These are phyloP conservation scores for Sebastes aleutianus DNA, from an alignment of 2,797 vertebrate species.

Conservation along the genomic window DNA sequence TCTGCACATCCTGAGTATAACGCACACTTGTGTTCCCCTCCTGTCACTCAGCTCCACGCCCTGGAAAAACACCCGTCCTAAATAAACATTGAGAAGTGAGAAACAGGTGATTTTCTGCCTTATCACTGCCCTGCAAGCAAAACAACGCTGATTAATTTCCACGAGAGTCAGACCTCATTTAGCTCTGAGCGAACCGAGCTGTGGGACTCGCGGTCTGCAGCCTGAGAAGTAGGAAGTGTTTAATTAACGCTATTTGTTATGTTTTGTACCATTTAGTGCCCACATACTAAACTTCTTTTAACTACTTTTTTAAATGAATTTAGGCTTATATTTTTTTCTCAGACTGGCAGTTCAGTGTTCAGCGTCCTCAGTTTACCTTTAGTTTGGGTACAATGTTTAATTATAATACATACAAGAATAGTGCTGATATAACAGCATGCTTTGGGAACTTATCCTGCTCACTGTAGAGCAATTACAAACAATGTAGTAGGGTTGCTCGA, in stretches of 20 bases:
- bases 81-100: neutral
- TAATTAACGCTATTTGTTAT: constrained; percentile 12
- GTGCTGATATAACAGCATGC: neutral
- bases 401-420: neutral
- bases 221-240: neutral
- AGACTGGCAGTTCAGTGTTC: neutral
- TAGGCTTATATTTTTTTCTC: neutral
- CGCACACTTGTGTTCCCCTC: neutral
- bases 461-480: neutral
- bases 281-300: neutral
- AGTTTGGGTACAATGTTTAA: neutral
- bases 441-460: neutral
- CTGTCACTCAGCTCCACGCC: neutral
- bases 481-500: neutral
- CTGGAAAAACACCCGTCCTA: neutral
- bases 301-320: too few relatives aligned
- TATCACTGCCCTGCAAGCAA: constrained; percentile 7
- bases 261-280: neutral
- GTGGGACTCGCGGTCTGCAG: neutral
- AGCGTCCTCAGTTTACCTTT: neutral
- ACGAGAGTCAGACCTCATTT: constrained; percentile 26
- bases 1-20: neutral
- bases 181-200: neutral
- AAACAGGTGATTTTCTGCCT: constrained; percentile 15
- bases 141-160: constrained; percentile 29